Evolutionary conservation across 2,797 vertebrate genomes (phyloP).

Genomic region (Dryobates pubescens): DNA sequence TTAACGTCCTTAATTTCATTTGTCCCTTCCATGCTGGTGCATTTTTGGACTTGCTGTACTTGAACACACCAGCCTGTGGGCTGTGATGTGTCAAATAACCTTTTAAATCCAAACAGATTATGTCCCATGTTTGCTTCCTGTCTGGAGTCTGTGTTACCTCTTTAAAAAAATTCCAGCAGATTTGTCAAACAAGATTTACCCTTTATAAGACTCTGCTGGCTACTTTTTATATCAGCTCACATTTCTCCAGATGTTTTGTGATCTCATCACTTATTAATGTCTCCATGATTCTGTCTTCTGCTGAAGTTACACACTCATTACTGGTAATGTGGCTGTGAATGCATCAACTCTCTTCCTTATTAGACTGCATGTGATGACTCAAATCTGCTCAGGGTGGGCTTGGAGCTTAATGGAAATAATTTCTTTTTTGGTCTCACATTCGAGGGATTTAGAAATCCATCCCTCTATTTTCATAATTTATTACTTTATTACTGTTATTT

Average conservation of each 20-base stretch:
- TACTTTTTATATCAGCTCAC: constrained; percentile 64
- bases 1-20: neutral
- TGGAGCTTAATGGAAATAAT: neutral
- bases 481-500: constrained; percentile 2
- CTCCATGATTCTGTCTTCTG: constrained; percentile 53
- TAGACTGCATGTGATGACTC: neutral
- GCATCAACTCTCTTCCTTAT: neutral
- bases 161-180: constrained; percentile 56
- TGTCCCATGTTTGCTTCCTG: constrained; percentile 49
- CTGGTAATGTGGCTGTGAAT: constrained; percentile 39
- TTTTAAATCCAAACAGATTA: constrained; percentile 50
- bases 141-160: constrained; percentile 58
- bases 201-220: constrained; percentile 36
- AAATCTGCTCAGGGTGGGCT: constrained; percentile 8
- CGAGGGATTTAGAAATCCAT: neutral
- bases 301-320: constrained; percentile 61
- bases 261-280: constrained; percentile 61
- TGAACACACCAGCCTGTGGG: neutral
- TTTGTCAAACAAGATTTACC: constrained; percentile 60
- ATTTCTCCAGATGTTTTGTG: constrained; percentile 67
- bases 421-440: neutral
- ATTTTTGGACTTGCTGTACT: constrained; percentile 20
- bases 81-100: constrained; percentile 62
- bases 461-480: neutral
- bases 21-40: neutral